Evolutionary conservation across 2,888 invertebrate genomes (phyloP).

Genomic region (Catocala nupta): DNA sequence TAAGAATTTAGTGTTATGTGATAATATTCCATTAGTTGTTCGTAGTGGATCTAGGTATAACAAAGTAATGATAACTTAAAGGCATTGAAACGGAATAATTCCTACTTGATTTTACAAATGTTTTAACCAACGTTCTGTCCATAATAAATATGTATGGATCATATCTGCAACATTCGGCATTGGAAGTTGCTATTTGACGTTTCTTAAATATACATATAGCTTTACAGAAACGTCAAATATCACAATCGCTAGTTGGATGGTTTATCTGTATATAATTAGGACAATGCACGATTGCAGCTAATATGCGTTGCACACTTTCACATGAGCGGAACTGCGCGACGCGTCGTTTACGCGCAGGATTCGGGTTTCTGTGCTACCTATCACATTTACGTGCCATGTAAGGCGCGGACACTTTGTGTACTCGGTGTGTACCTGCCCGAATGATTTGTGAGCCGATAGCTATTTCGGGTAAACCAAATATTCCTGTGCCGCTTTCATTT

Average conservation of each 20-base stretch:
- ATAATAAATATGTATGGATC: no score
- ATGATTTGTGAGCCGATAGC: constrained; percentile 80
- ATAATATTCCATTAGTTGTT: no score
- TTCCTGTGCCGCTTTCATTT: constrained; percentile 78
- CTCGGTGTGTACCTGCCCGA: constrained; percentile 66
- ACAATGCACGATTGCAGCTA: constrained; percentile 32
- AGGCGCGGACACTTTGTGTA: constrained; percentile 42
- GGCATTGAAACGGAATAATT: no score
- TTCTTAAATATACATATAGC: no score
- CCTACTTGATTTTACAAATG: no score
- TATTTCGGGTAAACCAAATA: constrained; percentile 81
- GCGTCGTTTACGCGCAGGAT: constrained; percentile 60
- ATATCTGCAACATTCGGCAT: no score
- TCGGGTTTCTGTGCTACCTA: constrained; percentile 70
- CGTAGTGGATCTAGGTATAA: no score
- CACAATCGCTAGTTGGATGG: background rate
- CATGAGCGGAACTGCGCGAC: constrained; percentile 61
- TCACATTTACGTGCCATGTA: constrained; percentile 50
- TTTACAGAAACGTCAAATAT: background rate
- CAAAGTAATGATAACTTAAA: no score
- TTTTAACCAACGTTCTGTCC: no score
- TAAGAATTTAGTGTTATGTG: no score
- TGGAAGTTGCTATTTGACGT: no score
- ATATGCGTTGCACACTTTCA: constrained; percentile 55
- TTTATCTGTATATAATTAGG: constrained; percentile 26